Base-by-base conservation (phyloP, 2,888 invertebrate genomes). In the Oligia latruncula region DNA sequence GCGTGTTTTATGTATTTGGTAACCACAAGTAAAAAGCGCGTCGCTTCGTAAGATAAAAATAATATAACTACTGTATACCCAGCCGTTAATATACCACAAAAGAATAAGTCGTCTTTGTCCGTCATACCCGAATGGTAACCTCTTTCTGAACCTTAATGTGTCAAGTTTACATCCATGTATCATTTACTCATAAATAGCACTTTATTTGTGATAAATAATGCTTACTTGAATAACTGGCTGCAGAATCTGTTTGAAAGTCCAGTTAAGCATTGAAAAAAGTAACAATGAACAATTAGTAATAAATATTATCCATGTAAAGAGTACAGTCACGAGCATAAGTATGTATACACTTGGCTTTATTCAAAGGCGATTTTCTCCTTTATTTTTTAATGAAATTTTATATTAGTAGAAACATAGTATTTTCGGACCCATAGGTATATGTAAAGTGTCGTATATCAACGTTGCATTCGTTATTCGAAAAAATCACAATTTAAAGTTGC, bases 191-290 rank as follows among this genome's bases (percentile, higher is more conserved):
- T 11, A 58, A 58, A 58, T 58, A 58, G 23, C 4, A 58, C 23
- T 23, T 11, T 58, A 58, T 11, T 58, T 58, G 58, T 58, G 58
- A n/a, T 11, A n/a, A 58, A 58, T 11, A 11, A 58, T n/a, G 46
- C 81, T 82, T 82, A 82, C 82, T 65, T 80, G 80, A 73, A 55
- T 80, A 82, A 80, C 82, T 82, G 64, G 13, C 29, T 62, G 52
- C 65, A 55, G 84, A 80, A 46, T 82, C 82, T 82, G 15, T 68
- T 46, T 17, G 29, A 67, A 71, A 46, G 8, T 82, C 82, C 82
- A 80, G 73, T 23, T 2, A 80, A 70, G 84, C 82, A 62, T 79
- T 84, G 17, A 73, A 71, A 71, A 73, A 80, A 58, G 58, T 58
- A 58, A 58, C 23, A 58, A 58, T 23, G 9, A 23, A 23, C 9